Percentiles rank a stretch among this genome's conserved stretches.
Conservation (phyloP, 2,888 invertebrate genomes). For the Harpalus rubripes region DNA sequence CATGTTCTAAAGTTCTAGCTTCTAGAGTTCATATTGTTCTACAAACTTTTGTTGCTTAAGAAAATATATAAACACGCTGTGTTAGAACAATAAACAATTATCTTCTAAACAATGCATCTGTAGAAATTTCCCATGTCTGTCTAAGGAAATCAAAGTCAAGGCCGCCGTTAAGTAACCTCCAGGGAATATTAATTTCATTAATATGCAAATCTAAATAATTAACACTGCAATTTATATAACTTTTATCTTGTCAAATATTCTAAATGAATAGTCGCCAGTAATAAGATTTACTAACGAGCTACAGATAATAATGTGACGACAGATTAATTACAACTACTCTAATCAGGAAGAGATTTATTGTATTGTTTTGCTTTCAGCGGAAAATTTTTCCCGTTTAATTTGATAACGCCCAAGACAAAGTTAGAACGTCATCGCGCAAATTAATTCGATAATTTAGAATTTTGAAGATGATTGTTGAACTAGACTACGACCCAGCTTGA, state of each 20-base stretch:
- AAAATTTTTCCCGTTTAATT: background rate
- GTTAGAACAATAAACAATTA: background rate
- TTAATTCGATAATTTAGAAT: no score
- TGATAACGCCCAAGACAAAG: no score
- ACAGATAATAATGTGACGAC: background rate
- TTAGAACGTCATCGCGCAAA: no score
- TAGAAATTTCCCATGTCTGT: constrained; percentile 16
- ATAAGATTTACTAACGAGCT: constrained; percentile 10
- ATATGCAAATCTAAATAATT: constrained; percentile 47
- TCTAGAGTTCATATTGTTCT: no score
- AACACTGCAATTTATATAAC: constrained; percentile 38
- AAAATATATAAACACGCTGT: background rate
- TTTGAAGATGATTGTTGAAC: no score
- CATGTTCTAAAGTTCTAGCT: no score
- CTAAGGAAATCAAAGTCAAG: constrained; percentile 39
- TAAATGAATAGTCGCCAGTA: background rate
- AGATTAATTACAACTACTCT: background rate
- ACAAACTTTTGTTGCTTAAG: no score
- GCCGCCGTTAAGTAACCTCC: constrained; percentile 23
- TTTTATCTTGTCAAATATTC: constrained; percentile 37
- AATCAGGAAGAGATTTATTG: background rate
- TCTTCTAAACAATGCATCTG: background rate
- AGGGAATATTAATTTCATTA: constrained; percentile 48
- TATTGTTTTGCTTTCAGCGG: background rate
- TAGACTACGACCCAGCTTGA: no score